Conservation (phyloP, 35 echinoderm and acorn worm genomes). For the Ophiothrix spiculata region DNA sequence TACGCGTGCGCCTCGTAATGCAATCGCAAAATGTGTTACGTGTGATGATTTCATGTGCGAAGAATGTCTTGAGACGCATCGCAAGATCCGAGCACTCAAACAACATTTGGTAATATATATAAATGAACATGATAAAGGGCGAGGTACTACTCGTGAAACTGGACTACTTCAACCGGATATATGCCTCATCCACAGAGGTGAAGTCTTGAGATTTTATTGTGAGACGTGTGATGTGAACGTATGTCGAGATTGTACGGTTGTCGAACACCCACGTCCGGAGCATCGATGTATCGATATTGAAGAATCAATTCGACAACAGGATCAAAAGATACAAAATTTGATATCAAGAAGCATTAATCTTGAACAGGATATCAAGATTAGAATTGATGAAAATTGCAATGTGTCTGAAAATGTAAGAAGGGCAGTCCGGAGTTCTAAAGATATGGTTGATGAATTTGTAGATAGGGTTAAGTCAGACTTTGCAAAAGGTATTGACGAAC, state of each 20-base stretch:
- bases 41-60: constrained; percentile 5
- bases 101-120: neutral
- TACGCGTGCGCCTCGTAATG: neutral
- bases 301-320: neutral
- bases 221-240: constrained; percentile 42
- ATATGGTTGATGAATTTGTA: neutral
- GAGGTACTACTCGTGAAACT: neutral
- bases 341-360: neutral
- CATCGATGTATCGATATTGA: constrained; percentile 15
- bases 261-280: constrained; percentile 38
- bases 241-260: constrained; percentile 48
- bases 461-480: neutral
- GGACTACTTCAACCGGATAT: neutral
- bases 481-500: neutral
- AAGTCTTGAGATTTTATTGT: constrained; percentile 30
- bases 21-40: neutral
- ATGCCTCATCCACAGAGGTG: constrained; percentile 21
- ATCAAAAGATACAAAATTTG: neutral
- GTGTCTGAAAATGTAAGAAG: neutral
- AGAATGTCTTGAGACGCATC: neutral
- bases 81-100: neutral
- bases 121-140: neutral
- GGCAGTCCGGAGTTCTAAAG: neutral
- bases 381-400: neutral
- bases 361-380: neutral